Evolutionary conservation across 2,797 vertebrate species (phyloP).

Genomic region (Craterocephalus amniculus): DNA sequence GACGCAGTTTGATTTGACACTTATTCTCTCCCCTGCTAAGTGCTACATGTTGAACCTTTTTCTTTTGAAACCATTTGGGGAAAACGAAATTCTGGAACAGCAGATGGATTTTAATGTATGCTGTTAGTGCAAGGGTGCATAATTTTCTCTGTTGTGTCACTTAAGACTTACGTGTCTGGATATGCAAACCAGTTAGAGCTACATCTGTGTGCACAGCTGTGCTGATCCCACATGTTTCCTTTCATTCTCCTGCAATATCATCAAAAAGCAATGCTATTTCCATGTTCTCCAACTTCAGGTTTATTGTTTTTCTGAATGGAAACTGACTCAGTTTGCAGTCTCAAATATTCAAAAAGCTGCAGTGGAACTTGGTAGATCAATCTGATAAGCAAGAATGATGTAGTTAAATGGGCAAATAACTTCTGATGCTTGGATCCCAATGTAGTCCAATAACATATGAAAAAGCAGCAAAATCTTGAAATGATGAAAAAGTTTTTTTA

Average conservation of each 20-base stretch:
- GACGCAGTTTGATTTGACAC: slow-evolving; percentile 28
- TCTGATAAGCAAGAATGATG: background rate
- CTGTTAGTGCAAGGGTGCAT: background rate
- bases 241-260: too few species aligned
- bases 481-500: too few species aligned
- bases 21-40: slow-evolving; percentile 12
- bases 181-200: too few species aligned
- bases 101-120: background rate
- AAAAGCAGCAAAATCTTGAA: too few species aligned
- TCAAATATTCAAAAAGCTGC: too few species aligned
- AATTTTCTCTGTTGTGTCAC: background rate
- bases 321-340: background rate
- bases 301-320: background rate
- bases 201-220: background rate
- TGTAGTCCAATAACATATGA: too few species aligned
- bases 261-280: too few species aligned
- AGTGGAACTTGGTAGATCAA: background rate
- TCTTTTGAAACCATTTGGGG: slow-evolving; percentile 20
- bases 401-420: too few species aligned
- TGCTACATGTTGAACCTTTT: slow-evolving; percentile 11
- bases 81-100: slow-evolving; percentile 4
- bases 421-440: too few species aligned
- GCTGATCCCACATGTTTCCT: background rate
- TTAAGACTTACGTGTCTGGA: too few species aligned
- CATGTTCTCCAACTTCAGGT: too few species aligned